phyloP scores from a whole-genome alignment of 1,140 invertebrate genomes.

The Nasonia longicornis region DNA sequence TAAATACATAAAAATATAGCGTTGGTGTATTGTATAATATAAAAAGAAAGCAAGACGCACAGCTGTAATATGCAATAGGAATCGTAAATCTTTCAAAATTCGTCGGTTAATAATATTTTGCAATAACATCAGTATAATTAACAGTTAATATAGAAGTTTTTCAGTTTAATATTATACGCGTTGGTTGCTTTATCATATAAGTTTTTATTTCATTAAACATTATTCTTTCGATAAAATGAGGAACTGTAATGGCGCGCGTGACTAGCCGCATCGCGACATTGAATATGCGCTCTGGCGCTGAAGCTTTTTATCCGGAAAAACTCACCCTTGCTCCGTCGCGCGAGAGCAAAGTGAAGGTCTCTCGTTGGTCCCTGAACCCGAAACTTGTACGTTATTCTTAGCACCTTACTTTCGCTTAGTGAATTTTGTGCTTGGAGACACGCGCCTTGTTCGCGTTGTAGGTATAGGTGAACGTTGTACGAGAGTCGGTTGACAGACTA shows the following conservation, averaged over 20 bases:
- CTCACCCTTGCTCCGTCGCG: background rate
- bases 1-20: conserved; percentile 32
- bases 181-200: background rate
- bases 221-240: conserved; percentile 33
- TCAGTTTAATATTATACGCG: background rate
- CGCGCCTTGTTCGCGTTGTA: conserved; percentile 23
- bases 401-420: conserved; percentile 45
- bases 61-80: background rate
- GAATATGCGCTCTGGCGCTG: background rate
- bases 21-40: background rate
- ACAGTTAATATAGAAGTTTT: background rate
- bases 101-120: conserved; percentile 25
- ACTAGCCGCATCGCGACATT: background rate
- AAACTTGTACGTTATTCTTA: conserved; percentile 55
- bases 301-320: background rate
- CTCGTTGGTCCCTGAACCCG: conserved; percentile 61
- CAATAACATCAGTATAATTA: conserved; percentile 12
- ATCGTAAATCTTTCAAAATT: conserved; percentile 22
- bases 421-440: conserved; percentile 41
- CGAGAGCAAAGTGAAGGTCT: conserved; percentile 29
- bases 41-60: conserved; percentile 6
- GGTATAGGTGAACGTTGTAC: conserved; percentile 38
- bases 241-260: conserved; percentile 8
- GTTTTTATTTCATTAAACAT: background rate
- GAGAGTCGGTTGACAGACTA: background rate